Evolutionary conservation across 2,113 vertebrate genomes (phyloP).

Genomic region (Aspiorhynchus laticeps): DNA sequence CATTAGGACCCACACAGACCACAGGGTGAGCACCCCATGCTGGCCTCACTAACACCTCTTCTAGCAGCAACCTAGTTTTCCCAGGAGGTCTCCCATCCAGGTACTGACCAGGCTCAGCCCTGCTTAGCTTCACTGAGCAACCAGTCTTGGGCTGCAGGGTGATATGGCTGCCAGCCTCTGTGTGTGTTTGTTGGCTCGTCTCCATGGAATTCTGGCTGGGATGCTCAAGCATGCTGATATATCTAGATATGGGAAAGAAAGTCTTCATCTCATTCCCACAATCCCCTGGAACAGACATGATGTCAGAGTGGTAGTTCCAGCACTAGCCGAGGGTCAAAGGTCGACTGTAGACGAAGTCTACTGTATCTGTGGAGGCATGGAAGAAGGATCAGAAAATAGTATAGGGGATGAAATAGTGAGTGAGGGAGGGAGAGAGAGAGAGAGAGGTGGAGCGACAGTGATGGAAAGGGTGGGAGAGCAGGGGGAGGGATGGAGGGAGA

Average conservation of each 20-base stretch:
- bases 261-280: constrained; percentile 58
- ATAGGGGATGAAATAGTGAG: constrained; percentile 47
- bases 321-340: constrained; percentile 54
- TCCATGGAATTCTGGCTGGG: constrained; percentile 42
- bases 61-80: no score
- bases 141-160: no score
- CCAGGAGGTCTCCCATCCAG: no score
- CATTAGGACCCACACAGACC: no score
- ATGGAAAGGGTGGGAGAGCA: constrained; percentile 41
- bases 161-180: no score
- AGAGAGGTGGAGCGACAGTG: constrained; percentile 44
- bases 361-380: constrained; percentile 48
- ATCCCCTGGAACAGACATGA: constrained; percentile 49
- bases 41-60: no score
- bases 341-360: constrained; percentile 46
- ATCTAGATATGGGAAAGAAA: constrained; percentile 68
- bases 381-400: constrained; percentile 28
- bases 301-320: constrained; percentile 52
- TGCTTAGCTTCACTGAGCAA: no score
- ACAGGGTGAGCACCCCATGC: no score
- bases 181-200: constrained; percentile 30
- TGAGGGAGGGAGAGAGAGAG: constrained; percentile 64
- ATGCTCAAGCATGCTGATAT: constrained; percentile 51
- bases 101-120: no score
- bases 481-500: constrained; percentile 30